phyloP scores from a whole-genome alignment of 2,888 invertebrate genomes.

The Ormyrus thymus region DNA sequence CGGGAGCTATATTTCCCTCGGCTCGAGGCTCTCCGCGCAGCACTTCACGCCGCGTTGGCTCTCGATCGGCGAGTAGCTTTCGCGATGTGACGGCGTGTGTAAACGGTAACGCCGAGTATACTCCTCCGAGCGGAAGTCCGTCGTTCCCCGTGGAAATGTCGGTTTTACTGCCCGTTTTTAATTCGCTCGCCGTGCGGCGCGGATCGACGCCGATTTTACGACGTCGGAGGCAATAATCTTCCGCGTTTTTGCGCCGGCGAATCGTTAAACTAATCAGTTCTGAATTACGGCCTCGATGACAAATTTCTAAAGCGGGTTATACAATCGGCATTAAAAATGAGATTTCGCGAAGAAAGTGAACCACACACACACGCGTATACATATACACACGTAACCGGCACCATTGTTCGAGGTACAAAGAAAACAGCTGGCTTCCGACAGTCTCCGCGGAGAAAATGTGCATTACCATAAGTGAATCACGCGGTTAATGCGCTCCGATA shows the following conservation, averaged over 20 bases:
- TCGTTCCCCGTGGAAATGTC: background rate
- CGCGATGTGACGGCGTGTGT: background rate
- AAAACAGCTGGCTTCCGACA: background rate
- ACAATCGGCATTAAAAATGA: background rate
- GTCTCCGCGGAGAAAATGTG: background rate
- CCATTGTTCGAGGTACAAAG: background rate
- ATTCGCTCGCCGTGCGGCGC: background rate
- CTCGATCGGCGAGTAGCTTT: conserved; percentile 41
- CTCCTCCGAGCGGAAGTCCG: background rate
- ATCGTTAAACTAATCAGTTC: background rate
- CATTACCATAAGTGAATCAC: background rate
- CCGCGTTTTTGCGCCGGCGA: background rate
- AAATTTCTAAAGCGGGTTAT: background rate
- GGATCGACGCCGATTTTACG: background rate
- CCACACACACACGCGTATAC: background rate
- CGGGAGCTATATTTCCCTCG: conserved; percentile 32
- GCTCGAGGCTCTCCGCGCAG: background rate
- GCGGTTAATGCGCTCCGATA: background rate
- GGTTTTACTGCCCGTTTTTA: background rate
- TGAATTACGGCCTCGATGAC: background rate
- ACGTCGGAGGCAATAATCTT: background rate
- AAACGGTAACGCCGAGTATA: conserved; percentile 19
- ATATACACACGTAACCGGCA: background rate
- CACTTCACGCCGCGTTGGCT: conserved; percentile 36
- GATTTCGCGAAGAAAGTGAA: background rate